Conservation (phyloP, 2,888 invertebrate species). For the Ophioninae sp. region DNA sequence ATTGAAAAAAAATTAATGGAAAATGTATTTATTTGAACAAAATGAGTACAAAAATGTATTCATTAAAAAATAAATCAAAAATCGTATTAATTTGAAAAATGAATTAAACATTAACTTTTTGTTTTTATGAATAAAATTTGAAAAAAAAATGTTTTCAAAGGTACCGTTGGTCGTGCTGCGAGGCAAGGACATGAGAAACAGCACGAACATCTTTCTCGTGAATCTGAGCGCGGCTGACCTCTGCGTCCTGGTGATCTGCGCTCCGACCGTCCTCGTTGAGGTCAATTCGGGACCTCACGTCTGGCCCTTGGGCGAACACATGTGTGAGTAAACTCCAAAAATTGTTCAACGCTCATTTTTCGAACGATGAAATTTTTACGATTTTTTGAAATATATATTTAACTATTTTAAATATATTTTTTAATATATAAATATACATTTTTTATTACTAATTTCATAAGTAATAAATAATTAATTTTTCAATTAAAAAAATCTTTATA, state of each 20-base stretch:
- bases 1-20: too few relatives aligned
- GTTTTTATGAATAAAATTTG: too few relatives aligned
- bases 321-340: conserved; percentile 90
- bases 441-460: not conserved
- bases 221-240: conserved; percentile 96
- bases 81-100: too few relatives aligned
- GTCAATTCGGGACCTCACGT: conserved; percentile 95
- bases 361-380: too few relatives aligned
- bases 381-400: too few relatives aligned
- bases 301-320: conserved; percentile 94
- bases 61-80: too few relatives aligned
- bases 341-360: not conserved
- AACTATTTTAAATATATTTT: not conserved
- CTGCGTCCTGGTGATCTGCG: conserved; percentile 94
- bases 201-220: conserved; percentile 96
- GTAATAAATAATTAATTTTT: too few relatives aligned
- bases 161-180: conserved; percentile 94
- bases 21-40: too few relatives aligned
- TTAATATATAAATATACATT: not conserved
- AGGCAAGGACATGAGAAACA: conserved; percentile 96
- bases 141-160: too few relatives aligned
- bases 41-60: too few relatives aligned
- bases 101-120: too few relatives aligned
- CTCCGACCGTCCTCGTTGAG: conserved; percentile 96
- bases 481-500: too few relatives aligned